Evolutionary conservation across 92 coral and sea anemone species (phyloP).

Genomic region (Palythoa grandis): DNA sequence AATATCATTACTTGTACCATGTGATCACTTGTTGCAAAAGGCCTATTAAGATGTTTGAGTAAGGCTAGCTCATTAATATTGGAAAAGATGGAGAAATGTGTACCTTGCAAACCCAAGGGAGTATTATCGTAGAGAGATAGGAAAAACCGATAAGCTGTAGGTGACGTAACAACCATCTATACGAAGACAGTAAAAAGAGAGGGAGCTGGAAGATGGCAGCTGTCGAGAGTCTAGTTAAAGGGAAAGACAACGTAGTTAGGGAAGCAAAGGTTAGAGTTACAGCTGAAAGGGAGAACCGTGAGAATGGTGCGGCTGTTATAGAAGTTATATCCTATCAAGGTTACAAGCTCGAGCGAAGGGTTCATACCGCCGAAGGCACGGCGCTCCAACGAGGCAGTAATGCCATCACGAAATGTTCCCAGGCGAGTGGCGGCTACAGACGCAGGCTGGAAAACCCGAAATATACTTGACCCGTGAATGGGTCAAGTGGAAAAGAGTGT

Average conservation of each 20-base stretch:
- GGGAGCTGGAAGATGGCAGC: not conserved
- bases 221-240: not conserved
- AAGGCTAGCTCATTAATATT: not conserved
- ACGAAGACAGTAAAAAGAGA: too few relatives aligned
- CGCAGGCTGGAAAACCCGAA: not conserved
- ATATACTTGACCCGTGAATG: not conserved
- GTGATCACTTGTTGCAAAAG: too few relatives aligned
- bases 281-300: not conserved
- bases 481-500: not conserved
- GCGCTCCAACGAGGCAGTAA: not conserved
- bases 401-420: not conserved
- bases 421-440: not conserved
- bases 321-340: not conserved
- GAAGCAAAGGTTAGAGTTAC: not conserved
- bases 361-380: not conserved
- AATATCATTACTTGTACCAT: too few relatives aligned
- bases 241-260: not conserved
- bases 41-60: too few relatives aligned
- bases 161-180: not conserved
- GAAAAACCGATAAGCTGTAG: not conserved
- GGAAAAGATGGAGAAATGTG: conserved; percentile 8
- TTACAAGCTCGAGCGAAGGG: not conserved
- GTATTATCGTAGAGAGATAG: not conserved
- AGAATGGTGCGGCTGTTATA: not conserved
- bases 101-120: conserved; percentile 4